A percentile compares a stretch with the other conserved stretches of the same genome.
phyloP scores from a whole-genome alignment of 2,888 invertebrate species.

The Chrysolina haemoptera region DNA sequence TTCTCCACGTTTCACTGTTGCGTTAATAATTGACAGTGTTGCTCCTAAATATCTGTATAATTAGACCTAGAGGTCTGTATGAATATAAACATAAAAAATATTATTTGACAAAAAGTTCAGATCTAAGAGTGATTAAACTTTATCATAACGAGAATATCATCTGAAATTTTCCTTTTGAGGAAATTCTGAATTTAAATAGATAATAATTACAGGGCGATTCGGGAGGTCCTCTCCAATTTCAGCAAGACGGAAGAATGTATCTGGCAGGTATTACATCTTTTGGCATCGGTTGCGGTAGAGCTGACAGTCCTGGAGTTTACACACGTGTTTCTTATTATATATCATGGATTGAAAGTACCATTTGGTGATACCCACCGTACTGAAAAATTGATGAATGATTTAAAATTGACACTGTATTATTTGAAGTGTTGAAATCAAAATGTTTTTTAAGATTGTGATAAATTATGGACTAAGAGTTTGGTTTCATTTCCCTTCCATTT shows the following conservation, averaged over 20 bases:
- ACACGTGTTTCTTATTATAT: conserved; percentile 56
- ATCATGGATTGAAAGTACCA: conserved; percentile 57
- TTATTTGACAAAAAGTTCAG: too few relatives aligned
- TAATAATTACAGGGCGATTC: conserved; percentile 57
- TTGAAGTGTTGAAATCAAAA: background rate
- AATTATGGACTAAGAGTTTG: too few relatives aligned
- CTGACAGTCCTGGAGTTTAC: conserved; percentile 57
- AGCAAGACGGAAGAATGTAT: conserved; percentile 51
- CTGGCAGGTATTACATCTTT: conserved; percentile 60
- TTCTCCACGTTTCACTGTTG: too few relatives aligned
- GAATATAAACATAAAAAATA: too few relatives aligned
- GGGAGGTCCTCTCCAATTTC: conserved; percentile 59
- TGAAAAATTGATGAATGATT: background rate
- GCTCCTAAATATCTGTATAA: too few relatives aligned
- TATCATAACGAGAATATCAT: too few relatives aligned
- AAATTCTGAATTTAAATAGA: background rate
- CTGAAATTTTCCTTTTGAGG: too few relatives aligned
- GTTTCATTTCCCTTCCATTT: background rate
- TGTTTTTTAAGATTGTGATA: background rate
- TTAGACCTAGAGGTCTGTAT: too few relatives aligned
- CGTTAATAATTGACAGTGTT: too few relatives aligned
- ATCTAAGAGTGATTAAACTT: too few relatives aligned
- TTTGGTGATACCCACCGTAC: conserved; percentile 43
- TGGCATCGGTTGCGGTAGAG: conserved; percentile 57
- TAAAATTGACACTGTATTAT: background rate